Percentiles rank a stretch among this genome's conserved stretches.
Conservation (phyloP, 2,113 vertebrate species). For the human (Homo sapiens) region DNA sequence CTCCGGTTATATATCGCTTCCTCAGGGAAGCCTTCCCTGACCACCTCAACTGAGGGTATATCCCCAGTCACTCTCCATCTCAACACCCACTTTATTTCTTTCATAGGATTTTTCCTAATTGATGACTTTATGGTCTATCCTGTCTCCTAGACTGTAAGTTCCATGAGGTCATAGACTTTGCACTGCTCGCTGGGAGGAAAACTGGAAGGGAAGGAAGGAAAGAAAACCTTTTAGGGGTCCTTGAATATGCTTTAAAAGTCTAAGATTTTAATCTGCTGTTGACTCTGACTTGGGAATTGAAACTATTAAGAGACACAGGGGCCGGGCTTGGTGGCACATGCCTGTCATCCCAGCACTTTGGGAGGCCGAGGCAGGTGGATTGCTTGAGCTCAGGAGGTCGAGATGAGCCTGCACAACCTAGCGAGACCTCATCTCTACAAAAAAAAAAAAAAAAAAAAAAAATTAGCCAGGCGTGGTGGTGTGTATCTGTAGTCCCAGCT, state of each 20-base stretch:
- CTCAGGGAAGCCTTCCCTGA: background rate
- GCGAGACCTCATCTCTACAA: background rate
- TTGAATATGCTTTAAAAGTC: background rate
- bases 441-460: background rate
- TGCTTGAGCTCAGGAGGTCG: background rate
- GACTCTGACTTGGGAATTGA: background rate
- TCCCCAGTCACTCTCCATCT: background rate
- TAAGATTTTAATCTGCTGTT: background rate
- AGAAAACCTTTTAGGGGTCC: background rate
- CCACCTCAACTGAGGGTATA: background rate
- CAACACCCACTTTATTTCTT: background rate
- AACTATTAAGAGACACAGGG: background rate
- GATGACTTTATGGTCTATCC: background rate
- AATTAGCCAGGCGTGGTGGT: background rate
- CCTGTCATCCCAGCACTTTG: background rate
- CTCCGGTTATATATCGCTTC: rapidly evolving
- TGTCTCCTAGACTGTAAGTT: background rate
- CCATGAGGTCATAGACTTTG: background rate
- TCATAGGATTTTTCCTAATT: background rate
- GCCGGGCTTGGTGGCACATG: background rate
- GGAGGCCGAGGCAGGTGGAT: background rate
- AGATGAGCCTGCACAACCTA: background rate
- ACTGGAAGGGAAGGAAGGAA: background rate
- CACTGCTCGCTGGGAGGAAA: background rate
- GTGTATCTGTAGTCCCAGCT: background rate